These are phyloP conservation scores for Zonotrichia albicollis DNA, from an alignment of 2,797 vertebrate genomes.

Conservation along the genomic window DNA sequence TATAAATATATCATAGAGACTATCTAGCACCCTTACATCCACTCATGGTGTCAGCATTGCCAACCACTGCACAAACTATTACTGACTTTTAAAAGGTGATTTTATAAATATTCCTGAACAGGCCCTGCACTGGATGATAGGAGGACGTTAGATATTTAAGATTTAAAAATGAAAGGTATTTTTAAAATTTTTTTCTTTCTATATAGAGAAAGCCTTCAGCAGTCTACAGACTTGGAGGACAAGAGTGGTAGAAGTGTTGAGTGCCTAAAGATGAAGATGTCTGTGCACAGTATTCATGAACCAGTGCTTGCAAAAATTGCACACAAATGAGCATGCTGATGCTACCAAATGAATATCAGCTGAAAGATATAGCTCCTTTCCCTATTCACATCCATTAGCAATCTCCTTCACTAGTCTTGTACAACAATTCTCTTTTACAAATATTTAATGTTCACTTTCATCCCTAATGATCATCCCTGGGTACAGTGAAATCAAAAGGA, in stretches of 20 bases:
- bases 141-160: not conserved
- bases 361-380: not conserved
- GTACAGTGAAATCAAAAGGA: slow-evolving; percentile 5
- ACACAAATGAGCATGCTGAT: not conserved
- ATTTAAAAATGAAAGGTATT: not conserved
- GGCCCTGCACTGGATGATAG: not conserved
- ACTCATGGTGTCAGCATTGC: not conserved
- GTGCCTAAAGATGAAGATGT: not conserved
- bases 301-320: not conserved
- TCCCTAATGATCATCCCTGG: not conserved
- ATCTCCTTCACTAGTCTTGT: slow-evolving; percentile 4
- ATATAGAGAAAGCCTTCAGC: not conserved
- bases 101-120: not conserved
- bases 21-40: not conserved
- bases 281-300: not conserved
- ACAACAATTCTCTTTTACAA: slow-evolving; percentile 29
- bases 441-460: not conserved
- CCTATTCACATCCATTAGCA: not conserved
- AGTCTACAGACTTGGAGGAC: not conserved
- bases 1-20: not conserved
- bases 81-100: not conserved
- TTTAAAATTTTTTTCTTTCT: not conserved
- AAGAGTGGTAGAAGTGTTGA: not conserved
- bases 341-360: not conserved
- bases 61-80: not conserved